Evolutionary conservation across 2,113 vertebrate species (phyloP).

Genomic region (Rhipidura dahli): DNA sequence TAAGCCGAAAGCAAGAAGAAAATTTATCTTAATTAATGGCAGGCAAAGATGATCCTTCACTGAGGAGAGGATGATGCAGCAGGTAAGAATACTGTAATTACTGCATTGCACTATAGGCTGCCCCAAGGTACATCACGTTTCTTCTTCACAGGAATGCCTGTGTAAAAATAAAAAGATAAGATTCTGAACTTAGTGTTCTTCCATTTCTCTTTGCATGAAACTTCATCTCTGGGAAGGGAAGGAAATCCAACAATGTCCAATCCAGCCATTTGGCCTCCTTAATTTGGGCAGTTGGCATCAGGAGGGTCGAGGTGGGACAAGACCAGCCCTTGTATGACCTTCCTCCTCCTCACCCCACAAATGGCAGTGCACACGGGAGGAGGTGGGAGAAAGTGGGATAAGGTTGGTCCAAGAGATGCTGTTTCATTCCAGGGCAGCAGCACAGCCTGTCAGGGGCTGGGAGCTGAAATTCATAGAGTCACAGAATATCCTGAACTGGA

Average conservation of each 20-base stretch:
- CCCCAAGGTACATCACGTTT: neutral
- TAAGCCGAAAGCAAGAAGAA: neutral
- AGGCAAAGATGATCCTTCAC: neutral
- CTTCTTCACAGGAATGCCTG: neutral
- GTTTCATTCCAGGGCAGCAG: neutral
- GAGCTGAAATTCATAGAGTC: neutral
- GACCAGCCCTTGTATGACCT: neutral
- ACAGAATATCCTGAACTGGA: neutral
- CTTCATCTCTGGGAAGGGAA: neutral
- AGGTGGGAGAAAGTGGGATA: neutral
- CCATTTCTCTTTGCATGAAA: neutral
- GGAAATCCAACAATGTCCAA: neutral
- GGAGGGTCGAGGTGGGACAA: neutral
- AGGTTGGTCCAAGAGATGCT: accelerated
- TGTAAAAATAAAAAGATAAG: conserved; percentile 19
- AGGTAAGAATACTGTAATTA: neutral
- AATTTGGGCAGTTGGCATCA: neutral
- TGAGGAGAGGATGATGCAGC: neutral
- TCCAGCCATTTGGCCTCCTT: neutral
- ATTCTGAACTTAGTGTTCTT: neutral
- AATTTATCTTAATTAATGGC: neutral
- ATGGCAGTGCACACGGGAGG: neutral
- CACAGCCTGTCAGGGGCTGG: neutral
- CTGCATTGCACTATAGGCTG: neutral
- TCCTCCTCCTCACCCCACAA: neutral